Conservation (phyloP, 2,113 vertebrate species). For the Cygnus buccinator region DNA sequence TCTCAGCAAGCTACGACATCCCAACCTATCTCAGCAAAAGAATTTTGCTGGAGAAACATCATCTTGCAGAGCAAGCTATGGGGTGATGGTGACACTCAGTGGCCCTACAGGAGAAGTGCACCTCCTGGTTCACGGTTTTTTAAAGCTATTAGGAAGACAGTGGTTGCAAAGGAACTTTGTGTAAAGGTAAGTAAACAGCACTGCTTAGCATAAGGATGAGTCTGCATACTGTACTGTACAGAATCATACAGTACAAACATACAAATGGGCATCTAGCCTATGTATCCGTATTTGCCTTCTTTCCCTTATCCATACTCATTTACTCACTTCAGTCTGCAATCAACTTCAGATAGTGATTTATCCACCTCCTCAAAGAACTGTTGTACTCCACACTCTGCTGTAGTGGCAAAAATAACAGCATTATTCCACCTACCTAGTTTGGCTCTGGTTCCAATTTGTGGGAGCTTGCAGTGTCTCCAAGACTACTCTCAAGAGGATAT, state of each 20-base stretch:
- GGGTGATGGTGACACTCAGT: constrained; percentile 34
- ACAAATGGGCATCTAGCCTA: background rate
- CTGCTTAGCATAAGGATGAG: background rate
- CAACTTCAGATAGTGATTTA: background rate
- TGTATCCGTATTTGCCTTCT: background rate
- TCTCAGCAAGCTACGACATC: background rate
- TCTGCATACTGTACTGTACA: background rate
- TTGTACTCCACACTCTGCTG: background rate
- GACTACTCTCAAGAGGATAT: background rate
- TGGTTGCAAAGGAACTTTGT: background rate
- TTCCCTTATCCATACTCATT: background rate
- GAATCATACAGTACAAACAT: background rate
- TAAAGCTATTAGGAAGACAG: background rate
- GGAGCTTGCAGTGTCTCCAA: background rate
- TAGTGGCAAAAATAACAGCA: background rate
- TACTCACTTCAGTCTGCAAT: background rate
- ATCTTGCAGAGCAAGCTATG: background rate
- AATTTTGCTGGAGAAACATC: background rate
- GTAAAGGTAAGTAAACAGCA: background rate
- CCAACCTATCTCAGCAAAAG: background rate
- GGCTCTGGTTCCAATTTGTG: background rate
- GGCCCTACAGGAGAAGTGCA: constrained; percentile 17
- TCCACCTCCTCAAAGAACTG: background rate
- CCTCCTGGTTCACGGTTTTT: background rate
- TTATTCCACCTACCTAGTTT: background rate